Evolutionary conservation across 2,113 vertebrate species (phyloP).

Genomic region (Grammomys surdaster): DNA sequence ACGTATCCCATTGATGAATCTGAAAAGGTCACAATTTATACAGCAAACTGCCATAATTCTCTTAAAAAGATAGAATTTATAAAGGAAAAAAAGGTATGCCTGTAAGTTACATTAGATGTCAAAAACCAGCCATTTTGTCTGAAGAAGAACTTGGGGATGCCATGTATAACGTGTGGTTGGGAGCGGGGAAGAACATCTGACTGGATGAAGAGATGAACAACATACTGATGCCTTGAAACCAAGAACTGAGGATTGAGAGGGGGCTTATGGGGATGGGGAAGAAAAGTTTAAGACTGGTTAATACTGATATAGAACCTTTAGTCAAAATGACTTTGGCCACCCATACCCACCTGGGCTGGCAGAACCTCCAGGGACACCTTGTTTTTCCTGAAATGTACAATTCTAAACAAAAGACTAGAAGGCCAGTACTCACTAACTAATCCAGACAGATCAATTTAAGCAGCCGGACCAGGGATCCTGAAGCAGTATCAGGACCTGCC

Average conservation of each 20-base stretch:
- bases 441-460: constrained; percentile 88
- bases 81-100: constrained; percentile 45
- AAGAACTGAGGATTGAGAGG: not conserved
- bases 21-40: constrained; percentile 30
- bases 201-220: not conserved
- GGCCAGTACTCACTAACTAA: constrained; percentile 82
- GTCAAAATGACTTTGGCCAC: constrained; percentile 28
- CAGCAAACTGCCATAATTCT: not conserved
- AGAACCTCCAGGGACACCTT: constrained; percentile 32
- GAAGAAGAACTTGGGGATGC: not conserved
- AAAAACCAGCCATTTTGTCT: not conserved
- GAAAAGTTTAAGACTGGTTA: constrained; percentile 13
- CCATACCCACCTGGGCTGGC: constrained; percentile 17
- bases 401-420: constrained; percentile 76
- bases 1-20: not conserved
- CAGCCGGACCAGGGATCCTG: constrained; percentile 63
- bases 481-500: constrained; percentile 21
- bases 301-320: not conserved
- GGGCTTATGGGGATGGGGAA: not conserved
- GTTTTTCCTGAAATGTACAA: constrained; percentile 82
- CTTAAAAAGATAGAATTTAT: constrained; percentile 6
- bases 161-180: too few species aligned
- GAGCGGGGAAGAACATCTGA: not conserved
- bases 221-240: not conserved
- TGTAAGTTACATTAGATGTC: constrained; percentile 19